These are phyloP conservation scores for Contarinia nasturtii DNA, from an alignment of 1,140 invertebrate genomes.

Conservation along the genomic window DNA sequence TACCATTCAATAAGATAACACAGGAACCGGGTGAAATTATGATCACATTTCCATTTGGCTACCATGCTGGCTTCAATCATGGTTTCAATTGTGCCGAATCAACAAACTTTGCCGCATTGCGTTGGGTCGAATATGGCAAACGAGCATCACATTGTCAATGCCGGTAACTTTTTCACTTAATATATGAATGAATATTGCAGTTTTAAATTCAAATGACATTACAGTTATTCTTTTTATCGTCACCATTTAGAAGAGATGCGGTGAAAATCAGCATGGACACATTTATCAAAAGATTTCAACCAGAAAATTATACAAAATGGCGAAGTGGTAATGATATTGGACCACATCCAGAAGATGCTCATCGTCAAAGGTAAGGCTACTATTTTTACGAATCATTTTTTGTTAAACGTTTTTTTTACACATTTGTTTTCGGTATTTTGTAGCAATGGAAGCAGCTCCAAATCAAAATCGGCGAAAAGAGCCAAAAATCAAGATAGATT, in stretches of 20 bases:
- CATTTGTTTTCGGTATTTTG: not conserved
- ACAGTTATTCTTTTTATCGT: not conserved
- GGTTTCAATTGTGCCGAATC: slow-evolving; percentile 99
- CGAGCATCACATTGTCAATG: slow-evolving; percentile 69
- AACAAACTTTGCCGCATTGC: slow-evolving; percentile 90
- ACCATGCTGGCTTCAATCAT: slow-evolving; percentile 94
- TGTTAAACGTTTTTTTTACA: not conserved
- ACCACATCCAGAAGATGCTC: slow-evolving; percentile 79
- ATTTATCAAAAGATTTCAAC: slow-evolving; percentile 88
- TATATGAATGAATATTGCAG: not conserved
- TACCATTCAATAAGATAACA: slow-evolving; percentile 92
- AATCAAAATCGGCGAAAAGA: not conserved
- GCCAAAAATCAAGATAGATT: not conserved
- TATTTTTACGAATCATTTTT: too few relatives aligned
- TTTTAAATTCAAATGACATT: not conserved
- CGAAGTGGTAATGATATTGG: slow-evolving; percentile 66
- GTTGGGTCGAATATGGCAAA: slow-evolving; percentile 99
- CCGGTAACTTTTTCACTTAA: slow-evolving; percentile 7
- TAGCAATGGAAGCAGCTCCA: not conserved
- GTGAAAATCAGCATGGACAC: slow-evolving; percentile 97
- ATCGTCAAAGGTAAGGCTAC: too few relatives aligned
- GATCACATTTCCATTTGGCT: slow-evolving; percentile 97
- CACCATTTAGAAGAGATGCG: slow-evolving; percentile 50
- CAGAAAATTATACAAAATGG: slow-evolving; percentile 52
- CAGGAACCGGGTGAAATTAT: slow-evolving; percentile 96